phyloP scores from a whole-genome alignment of 2,113 vertebrate species.

The Strix uralensis region DNA sequence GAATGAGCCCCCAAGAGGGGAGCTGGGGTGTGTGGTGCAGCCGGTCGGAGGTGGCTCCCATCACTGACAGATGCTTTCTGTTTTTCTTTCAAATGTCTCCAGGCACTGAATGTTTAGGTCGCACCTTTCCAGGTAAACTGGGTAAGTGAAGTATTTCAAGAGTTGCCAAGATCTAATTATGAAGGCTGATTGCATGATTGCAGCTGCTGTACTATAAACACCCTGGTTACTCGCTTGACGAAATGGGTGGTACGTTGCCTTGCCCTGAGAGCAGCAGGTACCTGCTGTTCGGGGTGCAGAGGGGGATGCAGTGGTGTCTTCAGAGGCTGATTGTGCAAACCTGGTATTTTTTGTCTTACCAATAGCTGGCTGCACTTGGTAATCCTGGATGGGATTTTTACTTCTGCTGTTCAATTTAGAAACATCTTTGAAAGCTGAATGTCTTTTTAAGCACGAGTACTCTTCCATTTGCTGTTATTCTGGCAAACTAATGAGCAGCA shows the following conservation, averaged over 20 bases:
- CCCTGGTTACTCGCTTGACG: not conserved
- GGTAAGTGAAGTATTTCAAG: constrained; percentile 47
- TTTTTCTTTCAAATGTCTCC: constrained; percentile 61
- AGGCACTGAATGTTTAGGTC: constrained; percentile 56
- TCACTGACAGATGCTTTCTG: constrained; percentile 32
- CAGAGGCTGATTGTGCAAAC: not conserved
- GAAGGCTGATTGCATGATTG: constrained; percentile 49
- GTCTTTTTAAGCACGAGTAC: not conserved
- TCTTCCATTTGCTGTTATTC: not conserved
- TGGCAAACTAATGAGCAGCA: not conserved
- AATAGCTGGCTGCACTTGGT: not conserved
- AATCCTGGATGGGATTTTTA: not conserved
- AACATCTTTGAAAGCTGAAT: not conserved
- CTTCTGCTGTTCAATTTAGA: not conserved
- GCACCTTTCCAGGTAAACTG: constrained; percentile 62
- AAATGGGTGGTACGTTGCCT: not conserved
- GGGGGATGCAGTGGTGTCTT: not conserved
- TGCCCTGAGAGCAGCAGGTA: not conserved
- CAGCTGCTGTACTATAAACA: constrained; percentile 34
- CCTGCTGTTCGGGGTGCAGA: not conserved
- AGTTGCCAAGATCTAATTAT: constrained; percentile 52
- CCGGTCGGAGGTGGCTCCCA: not conserved
- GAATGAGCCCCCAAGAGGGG: not conserved
- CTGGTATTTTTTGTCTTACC: not conserved
- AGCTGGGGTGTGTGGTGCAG: constrained; percentile 17